These are phyloP conservation scores for Aurelia aurita complex sp. Pacific DNA, from an alignment of 30 jellyfish, hydroid and myxozoan genomes.

Conservation along the genomic window DNA sequence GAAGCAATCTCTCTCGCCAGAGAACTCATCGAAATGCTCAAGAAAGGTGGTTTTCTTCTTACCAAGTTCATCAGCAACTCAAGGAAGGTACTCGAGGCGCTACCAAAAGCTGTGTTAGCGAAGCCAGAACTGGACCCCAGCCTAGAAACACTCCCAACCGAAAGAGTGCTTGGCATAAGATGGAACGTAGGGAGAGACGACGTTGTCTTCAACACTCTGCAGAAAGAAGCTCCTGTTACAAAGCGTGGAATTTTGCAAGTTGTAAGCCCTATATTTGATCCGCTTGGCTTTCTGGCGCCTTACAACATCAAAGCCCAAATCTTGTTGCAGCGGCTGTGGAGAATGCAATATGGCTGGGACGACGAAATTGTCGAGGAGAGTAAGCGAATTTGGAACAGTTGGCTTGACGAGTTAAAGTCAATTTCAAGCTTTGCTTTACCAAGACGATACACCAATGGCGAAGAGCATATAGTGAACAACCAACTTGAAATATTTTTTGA, in stretches of 20 bases:
- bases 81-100: neutral
- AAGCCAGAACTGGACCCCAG: neutral
- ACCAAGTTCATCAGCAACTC: constrained; percentile 27
- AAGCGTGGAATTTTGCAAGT: constrained; percentile 2
- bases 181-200: neutral
- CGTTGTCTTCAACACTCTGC: neutral
- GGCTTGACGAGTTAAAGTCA: constrained; percentile 7
- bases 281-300: neutral
- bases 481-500: neutral
- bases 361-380: constrained; percentile 5
- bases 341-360: constrained; percentile 16
- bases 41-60: constrained; percentile 56
- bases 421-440: constrained; percentile 9
- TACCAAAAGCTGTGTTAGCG: neutral
- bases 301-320: too few relatives aligned
- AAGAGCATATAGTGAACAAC: constrained; percentile 3
- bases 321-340: neutral
- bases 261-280: constrained; percentile 7
- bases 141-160: neutral
- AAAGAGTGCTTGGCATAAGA: constrained; percentile 19
- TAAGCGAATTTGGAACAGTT: neutral
- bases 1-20: constrained; percentile 11
- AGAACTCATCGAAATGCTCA: constrained; percentile 14
- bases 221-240: neutral
- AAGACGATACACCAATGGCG: neutral